A percentile compares a stretch with the other conserved stretches of the same genome.
Evolutionary conservation across 1,140 invertebrate genomes (phyloP).

Genomic region (Scaptomyza montana): DNA sequence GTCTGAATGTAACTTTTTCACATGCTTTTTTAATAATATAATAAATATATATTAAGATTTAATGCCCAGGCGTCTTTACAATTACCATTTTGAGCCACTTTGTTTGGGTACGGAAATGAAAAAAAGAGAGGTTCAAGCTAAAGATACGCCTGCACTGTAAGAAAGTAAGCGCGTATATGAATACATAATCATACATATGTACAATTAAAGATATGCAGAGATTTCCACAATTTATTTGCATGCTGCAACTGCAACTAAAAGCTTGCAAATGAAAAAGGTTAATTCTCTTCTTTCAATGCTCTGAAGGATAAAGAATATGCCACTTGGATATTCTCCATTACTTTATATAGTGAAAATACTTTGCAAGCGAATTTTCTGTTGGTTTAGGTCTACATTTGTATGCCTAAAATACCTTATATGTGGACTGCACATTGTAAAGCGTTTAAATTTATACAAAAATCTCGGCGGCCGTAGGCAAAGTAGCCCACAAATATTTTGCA

Average conservation of each 20-base stretch:
- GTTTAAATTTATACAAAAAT: slow-evolving; percentile 23
- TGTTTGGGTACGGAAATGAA: no score
- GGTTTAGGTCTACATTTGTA: background rate
- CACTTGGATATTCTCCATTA: no score
- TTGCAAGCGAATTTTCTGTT: no score
- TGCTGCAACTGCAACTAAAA: background rate
- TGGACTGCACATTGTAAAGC: background rate
- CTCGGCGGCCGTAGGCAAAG: slow-evolving; percentile 11
- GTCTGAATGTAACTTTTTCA: no score
- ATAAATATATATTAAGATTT: no score
- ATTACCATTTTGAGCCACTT: no score
- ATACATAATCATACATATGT: no score
- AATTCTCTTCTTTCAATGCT: background rate
- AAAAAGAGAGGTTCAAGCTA: no score
- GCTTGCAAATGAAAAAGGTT: background rate
- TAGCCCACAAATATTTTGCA: slow-evolving; percentile 28
- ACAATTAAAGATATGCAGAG: background rate
- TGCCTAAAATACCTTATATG: slow-evolving; percentile 2
- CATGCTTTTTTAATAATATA: no score
- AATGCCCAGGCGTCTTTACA: no score
- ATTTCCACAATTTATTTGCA: slow-evolving; percentile 16
- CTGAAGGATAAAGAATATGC: no score
- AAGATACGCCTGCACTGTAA: background rate
- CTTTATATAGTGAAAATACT: no score
- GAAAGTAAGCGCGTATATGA: background rate